A percentile compares a stretch with the other conserved stretches of the same genome.
These are phyloP conservation scores for Sepiola atlantica DNA, from an alignment of 2,888 invertebrate genomes.

Conservation along the genomic window DNA sequence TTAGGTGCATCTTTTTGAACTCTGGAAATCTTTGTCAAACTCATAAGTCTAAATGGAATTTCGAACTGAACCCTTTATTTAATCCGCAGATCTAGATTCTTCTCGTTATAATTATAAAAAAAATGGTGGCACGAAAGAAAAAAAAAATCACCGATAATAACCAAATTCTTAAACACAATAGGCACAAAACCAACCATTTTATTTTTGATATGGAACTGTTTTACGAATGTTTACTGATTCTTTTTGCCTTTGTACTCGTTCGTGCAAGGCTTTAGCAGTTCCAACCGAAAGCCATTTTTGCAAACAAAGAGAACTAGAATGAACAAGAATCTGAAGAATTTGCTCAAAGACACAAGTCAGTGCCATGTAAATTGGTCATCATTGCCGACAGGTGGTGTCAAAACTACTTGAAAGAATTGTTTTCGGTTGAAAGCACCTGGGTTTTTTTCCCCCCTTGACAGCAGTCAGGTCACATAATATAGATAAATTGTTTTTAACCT, in stretches of 20 bases:
- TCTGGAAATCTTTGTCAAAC: no score
- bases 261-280: not conserved
- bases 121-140: no score
- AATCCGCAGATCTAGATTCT: no score
- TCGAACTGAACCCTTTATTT: no score
- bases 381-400: constrained; percentile 18
- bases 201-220: no score
- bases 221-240: no score
- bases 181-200: no score
- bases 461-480: not conserved
- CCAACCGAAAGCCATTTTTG: not conserved
- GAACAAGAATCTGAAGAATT: not conserved
- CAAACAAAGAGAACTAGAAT: not conserved
- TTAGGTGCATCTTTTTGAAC: no score
- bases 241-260: not conserved
- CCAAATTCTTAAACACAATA: no score
- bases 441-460: not conserved
- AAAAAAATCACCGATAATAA: no score
- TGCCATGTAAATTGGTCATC: constrained; percentile 12
- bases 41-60: no score
- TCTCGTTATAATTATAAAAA: no score
- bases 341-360: not conserved
- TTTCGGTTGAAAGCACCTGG: not conserved
- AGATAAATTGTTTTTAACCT: not conserved
- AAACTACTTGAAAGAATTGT: not conserved